Conservation (phyloP, 2,797 vertebrate species). For the Odontamblyopus rebecca region DNA sequence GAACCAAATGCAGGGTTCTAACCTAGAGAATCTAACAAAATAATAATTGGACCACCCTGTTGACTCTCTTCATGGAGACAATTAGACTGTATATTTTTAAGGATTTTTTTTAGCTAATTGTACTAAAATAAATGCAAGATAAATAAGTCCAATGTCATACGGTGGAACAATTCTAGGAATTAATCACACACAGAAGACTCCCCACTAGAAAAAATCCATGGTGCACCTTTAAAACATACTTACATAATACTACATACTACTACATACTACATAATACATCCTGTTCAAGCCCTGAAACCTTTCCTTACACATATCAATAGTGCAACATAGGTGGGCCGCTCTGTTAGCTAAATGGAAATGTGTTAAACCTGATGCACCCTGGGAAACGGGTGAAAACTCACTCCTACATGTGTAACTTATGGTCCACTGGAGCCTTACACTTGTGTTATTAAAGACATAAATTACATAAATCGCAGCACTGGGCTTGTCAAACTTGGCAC, state of each 20-base stretch:
- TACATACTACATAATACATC: no score
- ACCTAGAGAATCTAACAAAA: no score
- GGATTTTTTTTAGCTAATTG: not conserved
- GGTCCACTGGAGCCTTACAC: constrained; percentile 43
- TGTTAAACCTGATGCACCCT: constrained; percentile 7
- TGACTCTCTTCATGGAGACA: no score
- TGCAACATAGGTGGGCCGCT: not conserved
- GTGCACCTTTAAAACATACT: not conserved
- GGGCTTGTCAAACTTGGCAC: constrained; percentile 33
- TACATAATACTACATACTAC: no score
- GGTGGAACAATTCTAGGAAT: no score
- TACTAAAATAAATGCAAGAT: not conserved
- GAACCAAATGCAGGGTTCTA: no score
- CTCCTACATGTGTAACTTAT: constrained; percentile 31
- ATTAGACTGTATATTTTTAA: no score
- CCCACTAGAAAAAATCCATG: not conserved
- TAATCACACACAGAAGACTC: not conserved
- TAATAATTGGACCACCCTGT: no score
- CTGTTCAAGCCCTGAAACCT: not conserved
- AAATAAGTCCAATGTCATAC: not conserved
- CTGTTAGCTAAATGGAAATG: constrained; percentile 2
- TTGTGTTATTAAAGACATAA: constrained; percentile 55
- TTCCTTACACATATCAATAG: not conserved
- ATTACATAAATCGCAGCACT: constrained; percentile 29
- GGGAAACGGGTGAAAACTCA: constrained; percentile 30